Evolutionary conservation across 2,888 invertebrate genomes (phyloP).

Genomic region (Protophormia terraenovae): DNA sequence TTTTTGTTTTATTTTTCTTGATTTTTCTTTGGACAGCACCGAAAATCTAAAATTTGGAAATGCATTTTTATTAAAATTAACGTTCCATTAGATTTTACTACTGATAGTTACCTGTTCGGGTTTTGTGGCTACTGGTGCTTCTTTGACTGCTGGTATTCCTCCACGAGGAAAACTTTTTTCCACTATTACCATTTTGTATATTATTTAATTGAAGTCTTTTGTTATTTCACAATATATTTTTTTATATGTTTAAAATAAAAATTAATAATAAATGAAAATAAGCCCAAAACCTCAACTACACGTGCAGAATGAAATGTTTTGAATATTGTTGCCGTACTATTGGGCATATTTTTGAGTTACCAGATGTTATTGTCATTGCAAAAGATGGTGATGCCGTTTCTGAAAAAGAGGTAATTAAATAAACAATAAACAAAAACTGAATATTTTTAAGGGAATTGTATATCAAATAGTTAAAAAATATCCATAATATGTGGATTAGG

Average conservation of each 20-base stretch:
- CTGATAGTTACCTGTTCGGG: constrained; percentile 42
- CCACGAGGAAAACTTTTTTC: constrained; percentile 80
- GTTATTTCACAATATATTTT: not conserved
- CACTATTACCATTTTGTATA: constrained; percentile 57
- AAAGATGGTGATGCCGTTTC: too few species aligned
- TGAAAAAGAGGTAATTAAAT: too few species aligned
- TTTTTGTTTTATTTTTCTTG: constrained; percentile 73
- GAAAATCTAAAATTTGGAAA: constrained; percentile 74
- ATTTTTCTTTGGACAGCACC: constrained; percentile 78
- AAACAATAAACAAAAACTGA: too few species aligned
- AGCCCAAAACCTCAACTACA: constrained; percentile 36
- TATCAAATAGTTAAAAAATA: too few species aligned
- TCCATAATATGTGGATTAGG: too few species aligned
- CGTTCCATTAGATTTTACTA: not conserved
- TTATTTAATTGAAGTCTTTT: not conserved
- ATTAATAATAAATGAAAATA: constrained; percentile 1
- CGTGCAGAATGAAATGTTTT: constrained; percentile 58
- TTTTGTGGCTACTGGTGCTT: constrained; percentile 64
- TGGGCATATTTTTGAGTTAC: not conserved
- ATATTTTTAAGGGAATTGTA: too few species aligned
- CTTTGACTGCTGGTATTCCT: constrained; percentile 71
- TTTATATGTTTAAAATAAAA: not conserved
- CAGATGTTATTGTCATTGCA: constrained; percentile 1
- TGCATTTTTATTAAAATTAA: not conserved
- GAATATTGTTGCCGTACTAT: constrained; percentile 6